A percentile compares a stretch with the other conserved stretches of the same genome.
phyloP scores from a whole-genome alignment of 2,888 invertebrate genomes.

The Dorcus parallelipipedus region DNA sequence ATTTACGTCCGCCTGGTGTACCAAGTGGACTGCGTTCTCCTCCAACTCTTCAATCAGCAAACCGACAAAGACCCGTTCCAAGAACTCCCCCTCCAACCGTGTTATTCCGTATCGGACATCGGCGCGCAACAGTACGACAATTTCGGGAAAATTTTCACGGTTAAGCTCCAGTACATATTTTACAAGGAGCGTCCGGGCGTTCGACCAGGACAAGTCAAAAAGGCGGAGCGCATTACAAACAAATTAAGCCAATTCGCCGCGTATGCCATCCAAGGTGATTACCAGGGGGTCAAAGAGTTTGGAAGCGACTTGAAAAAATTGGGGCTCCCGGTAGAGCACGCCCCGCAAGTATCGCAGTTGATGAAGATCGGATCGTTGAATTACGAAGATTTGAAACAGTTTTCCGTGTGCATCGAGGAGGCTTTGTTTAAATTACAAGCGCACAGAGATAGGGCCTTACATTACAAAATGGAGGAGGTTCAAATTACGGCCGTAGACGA shows the following conservation, averaged over 20 bases:
- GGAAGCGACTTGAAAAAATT: slow-evolving; percentile 90
- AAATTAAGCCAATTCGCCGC: slow-evolving; percentile 91
- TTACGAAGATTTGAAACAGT: slow-evolving; percentile 87
- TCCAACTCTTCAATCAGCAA: slow-evolving; percentile 80
- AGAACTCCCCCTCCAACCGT: slow-evolving; percentile 89
- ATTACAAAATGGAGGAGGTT: slow-evolving; percentile 95
- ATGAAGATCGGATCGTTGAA: slow-evolving; percentile 91
- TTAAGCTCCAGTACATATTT: slow-evolving; percentile 94
- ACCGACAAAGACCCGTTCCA: slow-evolving; percentile 91
- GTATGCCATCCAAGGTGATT: slow-evolving; percentile 90
- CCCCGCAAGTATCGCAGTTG: slow-evolving; percentile 93
- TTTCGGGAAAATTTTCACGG: slow-evolving; percentile 98
- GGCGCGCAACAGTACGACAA: slow-evolving; percentile 98
- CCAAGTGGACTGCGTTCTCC: slow-evolving; percentile 78
- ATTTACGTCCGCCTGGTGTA: slow-evolving; percentile 78
- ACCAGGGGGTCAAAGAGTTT: slow-evolving; percentile 90
- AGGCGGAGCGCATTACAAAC: slow-evolving; percentile 87
- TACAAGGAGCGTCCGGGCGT: slow-evolving; percentile 98
- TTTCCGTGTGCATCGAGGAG: slow-evolving; percentile 90
- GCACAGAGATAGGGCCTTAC: slow-evolving; percentile 82
- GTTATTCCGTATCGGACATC: slow-evolving; percentile 92
- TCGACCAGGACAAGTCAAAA: slow-evolving; percentile 89
- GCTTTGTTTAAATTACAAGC: slow-evolving; percentile 82
- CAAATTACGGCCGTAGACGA: slow-evolving; percentile 93
- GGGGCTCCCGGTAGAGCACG: slow-evolving; percentile 94